A percentile compares a stretch with the other conserved stretches of the same genome.
phyloP scores from a whole-genome alignment of 2,113 vertebrate species.

The Aegithalos caudatus region DNA sequence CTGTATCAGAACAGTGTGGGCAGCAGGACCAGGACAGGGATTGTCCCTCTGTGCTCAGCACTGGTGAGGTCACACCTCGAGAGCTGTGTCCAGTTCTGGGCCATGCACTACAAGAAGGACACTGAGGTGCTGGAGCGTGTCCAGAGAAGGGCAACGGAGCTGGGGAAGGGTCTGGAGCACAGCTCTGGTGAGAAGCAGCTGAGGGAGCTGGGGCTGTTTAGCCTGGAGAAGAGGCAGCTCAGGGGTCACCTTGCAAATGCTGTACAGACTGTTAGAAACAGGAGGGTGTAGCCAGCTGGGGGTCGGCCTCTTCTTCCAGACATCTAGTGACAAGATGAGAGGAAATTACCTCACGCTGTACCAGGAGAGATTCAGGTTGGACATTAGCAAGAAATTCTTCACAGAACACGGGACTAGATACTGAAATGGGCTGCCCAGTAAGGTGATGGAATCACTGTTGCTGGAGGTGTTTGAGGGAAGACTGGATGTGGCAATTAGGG shows the following conservation, averaged over 20 bases:
- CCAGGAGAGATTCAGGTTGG: neutral
- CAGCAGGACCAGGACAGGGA: neutral
- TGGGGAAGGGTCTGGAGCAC: neutral
- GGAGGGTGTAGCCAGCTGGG: neutral
- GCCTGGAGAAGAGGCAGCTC: neutral
- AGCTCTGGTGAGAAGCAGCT: neutral
- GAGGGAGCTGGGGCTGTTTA: neutral
- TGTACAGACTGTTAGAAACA: too few species aligned
- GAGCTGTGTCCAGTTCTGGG: neutral
- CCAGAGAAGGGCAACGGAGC: rapidly evolving
- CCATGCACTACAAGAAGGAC: neutral
- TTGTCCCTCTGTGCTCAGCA: neutral
- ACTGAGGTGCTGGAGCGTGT: rapidly evolving
- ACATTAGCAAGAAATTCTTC: neutral
- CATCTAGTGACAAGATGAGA: neutral
- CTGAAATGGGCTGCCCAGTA: neutral
- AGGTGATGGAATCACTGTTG: neutral
- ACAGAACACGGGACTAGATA: neutral
- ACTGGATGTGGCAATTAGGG: neutral
- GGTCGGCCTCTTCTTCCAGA: rapidly evolving
- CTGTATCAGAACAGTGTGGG: neutral
- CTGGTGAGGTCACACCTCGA: neutral
- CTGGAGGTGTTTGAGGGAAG: neutral
- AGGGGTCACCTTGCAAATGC: too few species aligned
- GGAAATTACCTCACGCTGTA: neutral